A percentile compares a stretch with the other conserved stretches of the same genome.
These are phyloP conservation scores for Aleiodes sp. DNA, from an alignment of 1,140 invertebrate genomes.

Conservation along the genomic window DNA sequence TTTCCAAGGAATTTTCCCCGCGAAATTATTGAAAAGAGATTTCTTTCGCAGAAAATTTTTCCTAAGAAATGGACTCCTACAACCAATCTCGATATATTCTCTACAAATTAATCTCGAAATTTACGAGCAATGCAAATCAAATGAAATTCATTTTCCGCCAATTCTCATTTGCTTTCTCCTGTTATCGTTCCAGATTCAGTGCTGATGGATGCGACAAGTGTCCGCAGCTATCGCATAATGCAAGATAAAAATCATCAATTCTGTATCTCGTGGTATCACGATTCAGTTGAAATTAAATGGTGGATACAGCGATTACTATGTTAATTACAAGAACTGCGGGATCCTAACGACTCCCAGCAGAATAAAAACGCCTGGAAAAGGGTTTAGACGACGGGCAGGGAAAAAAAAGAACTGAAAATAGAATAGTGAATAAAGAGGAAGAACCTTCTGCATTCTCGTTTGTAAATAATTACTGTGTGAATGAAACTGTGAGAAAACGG, in stretches of 20 bases:
- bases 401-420: not conserved
- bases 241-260: not conserved
- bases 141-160: too few relatives aligned
- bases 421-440: not conserved
- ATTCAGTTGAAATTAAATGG: slow-evolving; percentile 19
- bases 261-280: not conserved
- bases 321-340: not conserved
- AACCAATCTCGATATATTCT: too few relatives aligned
- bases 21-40: too few relatives aligned
- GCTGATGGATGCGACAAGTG: not conserved
- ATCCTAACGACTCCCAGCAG: not conserved
- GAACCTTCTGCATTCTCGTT: not conserved
- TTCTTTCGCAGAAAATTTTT: too few relatives aligned
- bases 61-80: too few relatives aligned
- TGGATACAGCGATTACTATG: slow-evolving; percentile 13
- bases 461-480: slow-evolving; percentile 1
- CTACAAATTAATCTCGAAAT: too few relatives aligned
- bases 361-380: not conserved
- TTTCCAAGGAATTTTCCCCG: too few relatives aligned
- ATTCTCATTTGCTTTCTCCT: not conserved
- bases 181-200: not conserved
- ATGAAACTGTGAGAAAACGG: not conserved
- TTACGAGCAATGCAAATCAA: too few relatives aligned
- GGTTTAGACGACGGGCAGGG: not conserved
- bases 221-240: not conserved